Base-by-base conservation (phyloP, 2,888 invertebrate species). In the Eupithecia exiguata region DNA sequence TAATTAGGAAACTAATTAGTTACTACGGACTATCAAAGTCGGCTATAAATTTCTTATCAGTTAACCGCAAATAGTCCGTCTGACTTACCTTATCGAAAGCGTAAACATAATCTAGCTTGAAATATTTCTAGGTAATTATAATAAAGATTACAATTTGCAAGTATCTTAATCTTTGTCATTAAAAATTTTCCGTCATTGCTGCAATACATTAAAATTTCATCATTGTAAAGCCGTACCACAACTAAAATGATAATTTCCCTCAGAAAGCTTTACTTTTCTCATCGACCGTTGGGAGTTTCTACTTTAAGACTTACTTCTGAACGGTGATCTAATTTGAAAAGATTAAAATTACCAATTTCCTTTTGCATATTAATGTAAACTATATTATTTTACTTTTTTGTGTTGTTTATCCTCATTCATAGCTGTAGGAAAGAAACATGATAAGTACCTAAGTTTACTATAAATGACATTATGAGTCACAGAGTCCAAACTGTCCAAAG, bases 71-170 rank as follows among this genome's bases (percentile, higher is more conserved):
- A 46, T 69, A 69, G 61, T 70, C 36, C 30, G 63, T 73, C 21
- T 72, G 72, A 72, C 74, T 74, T 71, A 71, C 38, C 70, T 78
- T 78, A 79, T 80, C 77, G 68, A 68, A 74, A 70, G 69, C 69
- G 58, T 76, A 62, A 71, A 61, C 61, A 58, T 69, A 74, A 73
- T 74, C 77, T 71, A 40, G 40, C 30, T 66, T 72, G 46, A 72
- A 72, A 74, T 76, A 71, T 71, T 74, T 65, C 14, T 67, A 74
- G 65, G 25, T 36, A 70, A 61, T 35, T 70, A 75, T 76, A 76
- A 66, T 74, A 25, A 73, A 77, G 72, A 78, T 74, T 78, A 72
- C 46, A n/a, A n/a, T n/a, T n/a, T n/a, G n/a, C n/a, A n/a, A 14
- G 61, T 18, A 35, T 21, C 46, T 68, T 76, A 75, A 79, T 77